These are phyloP conservation scores for Gallinago stenura DNA, from an alignment of 2,797 vertebrate genomes.

Conservation along the genomic window DNA sequence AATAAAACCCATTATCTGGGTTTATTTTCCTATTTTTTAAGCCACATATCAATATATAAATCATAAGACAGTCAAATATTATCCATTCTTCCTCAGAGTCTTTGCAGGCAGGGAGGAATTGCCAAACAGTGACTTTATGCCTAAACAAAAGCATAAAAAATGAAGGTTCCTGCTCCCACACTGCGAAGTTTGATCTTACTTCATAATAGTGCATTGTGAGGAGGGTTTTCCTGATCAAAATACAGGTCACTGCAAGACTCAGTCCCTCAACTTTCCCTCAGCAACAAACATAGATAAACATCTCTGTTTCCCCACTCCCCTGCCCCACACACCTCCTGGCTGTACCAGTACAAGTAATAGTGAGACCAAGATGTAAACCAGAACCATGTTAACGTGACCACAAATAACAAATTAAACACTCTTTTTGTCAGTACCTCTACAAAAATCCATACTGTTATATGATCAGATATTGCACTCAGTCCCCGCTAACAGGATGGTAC, in stretches of 20 bases:
- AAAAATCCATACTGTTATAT: neutral
- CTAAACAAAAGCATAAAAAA: neutral
- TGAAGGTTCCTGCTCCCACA: neutral
- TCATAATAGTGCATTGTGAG: neutral
- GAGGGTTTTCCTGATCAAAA: neutral
- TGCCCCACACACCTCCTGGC: neutral
- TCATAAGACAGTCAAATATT: neutral
- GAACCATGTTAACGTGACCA: fast-evolving
- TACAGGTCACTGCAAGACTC: neutral
- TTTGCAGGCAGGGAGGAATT: neutral
- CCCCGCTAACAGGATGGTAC: neutral
- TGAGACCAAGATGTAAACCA: neutral
- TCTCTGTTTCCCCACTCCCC: neutral
- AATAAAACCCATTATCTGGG: neutral
- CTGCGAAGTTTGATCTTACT: neutral
- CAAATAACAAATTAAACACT: neutral
- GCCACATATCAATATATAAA: neutral
- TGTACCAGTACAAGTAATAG: neutral
- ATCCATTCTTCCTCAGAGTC: neutral
- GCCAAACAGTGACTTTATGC: neutral
- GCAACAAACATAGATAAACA: neutral
- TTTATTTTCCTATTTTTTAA: neutral
- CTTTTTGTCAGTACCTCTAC: neutral
- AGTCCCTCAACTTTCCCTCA: neutral
- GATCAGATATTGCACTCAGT: neutral